These are phyloP conservation scores for Brachypteracias leptosomus DNA, from an alignment of 2,113 vertebrate species.

Conservation along the genomic window DNA sequence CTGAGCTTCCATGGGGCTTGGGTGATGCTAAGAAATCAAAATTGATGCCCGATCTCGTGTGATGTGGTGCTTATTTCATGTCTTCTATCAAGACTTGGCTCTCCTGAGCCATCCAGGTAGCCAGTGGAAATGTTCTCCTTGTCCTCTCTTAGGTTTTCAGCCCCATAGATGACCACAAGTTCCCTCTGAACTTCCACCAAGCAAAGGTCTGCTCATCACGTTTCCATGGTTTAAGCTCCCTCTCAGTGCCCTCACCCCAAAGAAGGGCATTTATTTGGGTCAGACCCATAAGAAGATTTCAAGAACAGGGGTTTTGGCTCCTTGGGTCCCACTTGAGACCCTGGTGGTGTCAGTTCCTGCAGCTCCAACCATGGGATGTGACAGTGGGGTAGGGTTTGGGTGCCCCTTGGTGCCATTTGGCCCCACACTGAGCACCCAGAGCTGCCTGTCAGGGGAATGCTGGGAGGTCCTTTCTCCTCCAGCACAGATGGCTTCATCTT, in stretches of 20 bases:
- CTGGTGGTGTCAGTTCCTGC: background rate
- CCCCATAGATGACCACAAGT: no score
- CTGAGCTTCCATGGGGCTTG: accelerated
- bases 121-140: background rate
- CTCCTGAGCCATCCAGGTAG: background rate
- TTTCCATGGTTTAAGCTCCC: background rate
- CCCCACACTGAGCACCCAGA: background rate
- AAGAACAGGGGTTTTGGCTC: background rate
- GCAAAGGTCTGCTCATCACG: accelerated
- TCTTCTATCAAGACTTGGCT: background rate
- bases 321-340: background rate
- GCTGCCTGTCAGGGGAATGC: background rate
- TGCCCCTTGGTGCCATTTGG: background rate
- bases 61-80: background rate
- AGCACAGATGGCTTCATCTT: background rate
- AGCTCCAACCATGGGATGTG: background rate
- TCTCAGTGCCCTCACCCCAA: background rate
- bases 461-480: background rate
- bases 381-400: background rate
- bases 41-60: accelerated
- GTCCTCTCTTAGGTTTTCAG: background rate
- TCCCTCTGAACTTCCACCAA: background rate
- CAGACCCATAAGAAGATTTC: background rate
- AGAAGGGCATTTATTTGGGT: background rate
- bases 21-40: background rate